These are phyloP conservation scores for Monarcha castaneiventris DNA, from an alignment of 2,113 vertebrate species.

Conservation along the genomic window DNA sequence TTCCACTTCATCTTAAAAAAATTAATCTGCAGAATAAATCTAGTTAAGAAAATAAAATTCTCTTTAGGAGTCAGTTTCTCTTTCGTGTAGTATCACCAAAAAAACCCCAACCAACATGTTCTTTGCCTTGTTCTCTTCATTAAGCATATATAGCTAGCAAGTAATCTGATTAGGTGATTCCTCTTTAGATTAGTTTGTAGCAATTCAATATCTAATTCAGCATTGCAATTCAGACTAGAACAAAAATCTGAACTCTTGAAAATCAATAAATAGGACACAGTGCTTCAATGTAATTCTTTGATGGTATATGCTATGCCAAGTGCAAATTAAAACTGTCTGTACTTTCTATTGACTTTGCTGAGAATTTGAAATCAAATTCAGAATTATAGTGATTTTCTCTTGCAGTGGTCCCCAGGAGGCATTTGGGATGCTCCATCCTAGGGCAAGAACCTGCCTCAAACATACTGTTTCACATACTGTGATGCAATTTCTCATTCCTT, in stretches of 20 bases:
- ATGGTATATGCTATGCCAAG: not conserved
- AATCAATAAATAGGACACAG: not conserved
- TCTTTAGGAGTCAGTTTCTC: not conserved
- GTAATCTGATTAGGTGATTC: not conserved
- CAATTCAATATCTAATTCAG: not conserved
- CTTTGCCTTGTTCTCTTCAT: not conserved
- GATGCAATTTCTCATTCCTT: not conserved
- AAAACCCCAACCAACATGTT: rapidly evolving
- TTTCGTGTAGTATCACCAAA: not conserved
- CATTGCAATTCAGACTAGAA: not conserved
- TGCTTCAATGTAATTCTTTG: not conserved
- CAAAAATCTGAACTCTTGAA: not conserved
- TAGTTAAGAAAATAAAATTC: not conserved
- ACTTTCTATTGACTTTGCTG: not conserved
- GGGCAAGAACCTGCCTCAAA: not conserved
- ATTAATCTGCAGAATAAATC: not conserved
- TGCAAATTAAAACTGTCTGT: not conserved
- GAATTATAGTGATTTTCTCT: not conserved
- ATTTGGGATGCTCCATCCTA: not conserved
- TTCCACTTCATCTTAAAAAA: not conserved
- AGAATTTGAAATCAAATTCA: not conserved
- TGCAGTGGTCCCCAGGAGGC: not conserved
- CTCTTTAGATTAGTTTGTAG: not conserved
- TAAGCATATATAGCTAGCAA: not conserved
- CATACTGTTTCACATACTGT: too few species aligned